Base-by-base conservation (phyloP, 2,888 invertebrate species). In the Catocala sponsa region DNA sequence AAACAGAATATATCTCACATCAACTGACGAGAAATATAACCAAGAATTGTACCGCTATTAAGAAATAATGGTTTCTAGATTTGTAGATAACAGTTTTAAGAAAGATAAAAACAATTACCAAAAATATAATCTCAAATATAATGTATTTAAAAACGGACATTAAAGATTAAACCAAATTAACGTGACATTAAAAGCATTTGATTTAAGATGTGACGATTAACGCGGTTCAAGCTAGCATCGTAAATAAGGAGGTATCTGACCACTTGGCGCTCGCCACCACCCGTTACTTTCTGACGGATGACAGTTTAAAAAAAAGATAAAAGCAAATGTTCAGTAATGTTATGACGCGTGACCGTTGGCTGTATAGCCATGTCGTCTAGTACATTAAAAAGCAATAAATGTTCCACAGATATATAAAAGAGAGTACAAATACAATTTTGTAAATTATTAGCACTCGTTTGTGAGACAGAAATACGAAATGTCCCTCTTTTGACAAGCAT, bases 331-430 rank as follows among this genome's bases (percentile, higher is more conserved):
- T 80, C 72, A 65, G 74, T 73, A 70, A 68, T 77, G 84, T 85
- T 88, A 87, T 87, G 86, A 86, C 84, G 86, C 83, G 88, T 85
- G 84, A 82, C 85, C 76, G 78, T 72, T 79, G 81, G 79, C 82
- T 82, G 81, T 81, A 84, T 75, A 78, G 83, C 73, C 85, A 81
- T 89, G 89, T 90, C 89, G 82, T 81, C 86, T 84, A 82, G 72
- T 84, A 84, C 88, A 89, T 91, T 91, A 90, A 91, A 89, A 88
- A 87, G 82, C 85, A 65, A 89, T 90, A 89, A 90, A 89, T 79
- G 84, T 86, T 85, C 79, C 58, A 76, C 70, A 80, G 80, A 76
- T 79, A 69, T 78, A 76, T 80, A 73, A 80, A 81, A 81, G 77
- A 72, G 70, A 73, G 74, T 77, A 73, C 73, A 63, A 76, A 70